These are phyloP conservation scores for Phortica okadai DNA, from an alignment of 2,888 invertebrate genomes.

Conservation along the genomic window DNA sequence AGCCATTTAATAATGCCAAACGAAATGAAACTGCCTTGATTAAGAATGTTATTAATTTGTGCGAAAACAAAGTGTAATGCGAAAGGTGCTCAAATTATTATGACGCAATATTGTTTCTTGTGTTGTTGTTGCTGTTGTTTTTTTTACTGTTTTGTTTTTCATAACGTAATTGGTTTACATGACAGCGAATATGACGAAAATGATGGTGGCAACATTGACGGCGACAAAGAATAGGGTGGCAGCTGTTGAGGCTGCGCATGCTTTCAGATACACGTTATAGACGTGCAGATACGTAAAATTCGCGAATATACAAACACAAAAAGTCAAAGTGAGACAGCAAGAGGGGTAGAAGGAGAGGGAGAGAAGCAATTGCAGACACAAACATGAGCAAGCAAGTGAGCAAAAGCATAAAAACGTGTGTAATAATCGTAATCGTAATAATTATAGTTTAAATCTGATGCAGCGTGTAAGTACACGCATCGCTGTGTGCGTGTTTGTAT, in stretches of 20 bases:
- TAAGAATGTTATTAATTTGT: conserved; percentile 29
- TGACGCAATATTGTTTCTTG: neutral
- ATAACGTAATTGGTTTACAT: conserved; percentile 18
- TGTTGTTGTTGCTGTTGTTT: neutral
- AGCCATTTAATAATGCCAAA: conserved; percentile 19
- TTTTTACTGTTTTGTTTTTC: neutral
- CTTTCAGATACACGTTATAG: neutral
- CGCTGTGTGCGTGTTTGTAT: neutral
- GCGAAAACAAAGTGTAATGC: neutral
- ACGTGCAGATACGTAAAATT: neutral
- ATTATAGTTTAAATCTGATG: conserved; percentile 30
- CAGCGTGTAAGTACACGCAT: neutral
- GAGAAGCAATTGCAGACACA: too few relatives aligned
- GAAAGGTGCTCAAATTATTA: conserved; percentile 6
- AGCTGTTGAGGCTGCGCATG: neutral
- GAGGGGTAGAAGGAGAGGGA: neutral
- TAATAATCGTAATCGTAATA: conserved; percentile 31
- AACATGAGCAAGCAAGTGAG: too few relatives aligned
- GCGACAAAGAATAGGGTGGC: neutral
- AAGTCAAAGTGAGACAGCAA: neutral
- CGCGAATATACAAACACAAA: neutral
- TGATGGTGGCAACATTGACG: neutral
- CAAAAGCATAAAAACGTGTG: neutral
- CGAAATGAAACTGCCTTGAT: conserved; percentile 7
- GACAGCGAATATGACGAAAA: neutral